A percentile compares a stretch with the other conserved stretches of the same genome.
phyloP scores from a whole-genome alignment of 2,797 vertebrate species.

The Syncerus caffer region DNA sequence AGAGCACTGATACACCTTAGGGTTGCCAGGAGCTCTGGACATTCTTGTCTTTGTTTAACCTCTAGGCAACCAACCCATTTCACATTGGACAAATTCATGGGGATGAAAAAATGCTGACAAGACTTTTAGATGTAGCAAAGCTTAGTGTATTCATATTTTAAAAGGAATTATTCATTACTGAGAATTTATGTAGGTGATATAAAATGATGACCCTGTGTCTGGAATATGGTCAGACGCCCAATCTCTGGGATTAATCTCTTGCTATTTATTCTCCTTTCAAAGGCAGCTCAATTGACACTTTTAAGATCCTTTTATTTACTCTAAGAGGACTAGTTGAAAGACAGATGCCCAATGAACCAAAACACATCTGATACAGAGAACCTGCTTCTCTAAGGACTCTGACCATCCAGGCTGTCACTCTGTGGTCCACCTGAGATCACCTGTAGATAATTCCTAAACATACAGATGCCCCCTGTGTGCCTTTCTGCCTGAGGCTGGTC shows the following conservation, averaged over 20 bases:
- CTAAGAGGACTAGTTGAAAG: background rate
- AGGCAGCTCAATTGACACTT: background rate
- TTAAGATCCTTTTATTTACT: background rate
- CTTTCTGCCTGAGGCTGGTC: background rate
- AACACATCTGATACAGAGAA: background rate
- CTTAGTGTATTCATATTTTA: background rate
- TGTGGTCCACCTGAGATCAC: background rate
- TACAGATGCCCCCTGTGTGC: background rate
- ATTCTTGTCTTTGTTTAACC: background rate
- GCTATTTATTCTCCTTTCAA: background rate
- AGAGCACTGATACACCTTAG: background rate
- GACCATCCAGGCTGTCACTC: background rate
- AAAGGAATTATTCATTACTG: background rate
- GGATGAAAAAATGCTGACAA: background rate
- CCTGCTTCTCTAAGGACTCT: background rate
- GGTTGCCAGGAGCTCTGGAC: background rate
- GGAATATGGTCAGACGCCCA: background rate
- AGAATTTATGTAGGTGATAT: background rate
- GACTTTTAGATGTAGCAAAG: background rate
- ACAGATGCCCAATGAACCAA: background rate
- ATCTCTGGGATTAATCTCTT: background rate
- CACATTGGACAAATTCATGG: background rate
- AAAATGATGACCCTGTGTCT: background rate
- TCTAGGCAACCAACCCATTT: background rate
- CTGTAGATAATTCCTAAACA: background rate